Evolutionary conservation across 2,888 invertebrate genomes (phyloP).

Genomic region (Drosophila kambysellisi): DNA sequence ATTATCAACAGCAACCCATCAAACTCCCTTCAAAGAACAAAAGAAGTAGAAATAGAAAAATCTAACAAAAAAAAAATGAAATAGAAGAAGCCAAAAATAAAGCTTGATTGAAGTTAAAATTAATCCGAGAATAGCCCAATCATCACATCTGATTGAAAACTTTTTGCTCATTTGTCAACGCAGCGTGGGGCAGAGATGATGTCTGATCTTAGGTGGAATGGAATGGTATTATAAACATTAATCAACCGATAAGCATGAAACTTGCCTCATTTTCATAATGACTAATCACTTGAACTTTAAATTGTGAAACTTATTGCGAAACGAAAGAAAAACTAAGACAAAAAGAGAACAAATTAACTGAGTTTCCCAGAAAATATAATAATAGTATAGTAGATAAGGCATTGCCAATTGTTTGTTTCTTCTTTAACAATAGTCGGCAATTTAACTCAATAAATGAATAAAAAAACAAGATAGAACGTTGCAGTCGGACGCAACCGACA

Average conservation of each 20-base stretch:
- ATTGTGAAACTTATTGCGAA: neutral
- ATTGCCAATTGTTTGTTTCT: constrained; percentile 20
- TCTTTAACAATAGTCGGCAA: constrained; percentile 29
- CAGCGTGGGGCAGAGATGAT: constrained; percentile 3
- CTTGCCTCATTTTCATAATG: neutral
- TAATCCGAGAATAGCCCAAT: constrained; percentile 11
- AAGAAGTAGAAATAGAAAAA: constrained; percentile 3
- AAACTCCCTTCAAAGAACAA: constrained; percentile 4
- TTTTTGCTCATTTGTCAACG: constrained; percentile 37
- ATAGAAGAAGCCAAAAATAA: constrained; percentile 31
- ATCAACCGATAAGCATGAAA: constrained; percentile 15
- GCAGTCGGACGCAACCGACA: no score
- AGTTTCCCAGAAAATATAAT: neutral
- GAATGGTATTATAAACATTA: constrained; percentile 13
- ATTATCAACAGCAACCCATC: constrained; percentile 6
- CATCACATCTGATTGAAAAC: constrained; percentile 36
- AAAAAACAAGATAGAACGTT: no score
- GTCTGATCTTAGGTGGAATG: neutral
- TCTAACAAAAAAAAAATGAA: constrained; percentile 6
- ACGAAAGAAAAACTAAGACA: neutral
- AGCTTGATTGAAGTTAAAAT: constrained; percentile 19
- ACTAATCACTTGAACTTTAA: neutral
- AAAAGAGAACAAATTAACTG: neutral
- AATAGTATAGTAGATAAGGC: neutral
- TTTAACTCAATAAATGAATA: constrained; percentile 39